phyloP scores from a whole-genome alignment of 2,113 vertebrate species.

The Solea solea region DNA sequence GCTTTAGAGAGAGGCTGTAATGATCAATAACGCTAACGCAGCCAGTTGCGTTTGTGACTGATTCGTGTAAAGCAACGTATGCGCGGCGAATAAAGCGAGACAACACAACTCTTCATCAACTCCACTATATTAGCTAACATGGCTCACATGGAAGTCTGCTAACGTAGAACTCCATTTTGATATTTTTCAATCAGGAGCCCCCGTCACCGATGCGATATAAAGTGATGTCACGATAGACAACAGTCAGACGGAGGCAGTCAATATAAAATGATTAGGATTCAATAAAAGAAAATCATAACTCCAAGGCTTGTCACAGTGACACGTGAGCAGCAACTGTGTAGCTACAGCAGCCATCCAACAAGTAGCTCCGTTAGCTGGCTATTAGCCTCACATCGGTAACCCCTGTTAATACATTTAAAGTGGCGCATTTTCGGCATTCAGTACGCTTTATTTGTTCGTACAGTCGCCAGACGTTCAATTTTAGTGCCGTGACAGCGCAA shows the following conservation, averaged over 20 bases:
- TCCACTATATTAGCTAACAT: conserved; percentile 31
- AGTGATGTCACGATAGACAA: no score
- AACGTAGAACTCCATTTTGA: background rate
- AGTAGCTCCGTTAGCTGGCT: conserved; percentile 52
- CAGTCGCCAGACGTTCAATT: background rate
- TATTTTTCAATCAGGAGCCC: no score
- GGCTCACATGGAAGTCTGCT: conserved; percentile 33
- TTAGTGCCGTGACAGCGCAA: background rate
- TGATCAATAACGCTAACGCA: no score
- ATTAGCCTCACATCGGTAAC: background rate
- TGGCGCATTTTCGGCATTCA: background rate
- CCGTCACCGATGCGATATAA: no score
- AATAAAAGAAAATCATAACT: conserved; percentile 32
- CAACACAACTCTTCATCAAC: background rate
- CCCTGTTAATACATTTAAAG: background rate
- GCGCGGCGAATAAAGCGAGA: background rate
- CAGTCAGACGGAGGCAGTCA: no score
- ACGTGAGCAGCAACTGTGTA: conserved; percentile 75
- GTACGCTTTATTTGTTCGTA: fast-evolving
- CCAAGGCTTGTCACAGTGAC: conserved; percentile 69
- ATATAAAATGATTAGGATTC: background rate
- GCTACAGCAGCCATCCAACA: conserved; percentile 41
- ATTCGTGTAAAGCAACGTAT: background rate
- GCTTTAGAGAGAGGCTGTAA: no score
- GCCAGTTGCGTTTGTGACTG: no score